Evolutionary conservation across 2,113 vertebrate species (phyloP).

Genomic region (Toxotes jaculatrix): DNA sequence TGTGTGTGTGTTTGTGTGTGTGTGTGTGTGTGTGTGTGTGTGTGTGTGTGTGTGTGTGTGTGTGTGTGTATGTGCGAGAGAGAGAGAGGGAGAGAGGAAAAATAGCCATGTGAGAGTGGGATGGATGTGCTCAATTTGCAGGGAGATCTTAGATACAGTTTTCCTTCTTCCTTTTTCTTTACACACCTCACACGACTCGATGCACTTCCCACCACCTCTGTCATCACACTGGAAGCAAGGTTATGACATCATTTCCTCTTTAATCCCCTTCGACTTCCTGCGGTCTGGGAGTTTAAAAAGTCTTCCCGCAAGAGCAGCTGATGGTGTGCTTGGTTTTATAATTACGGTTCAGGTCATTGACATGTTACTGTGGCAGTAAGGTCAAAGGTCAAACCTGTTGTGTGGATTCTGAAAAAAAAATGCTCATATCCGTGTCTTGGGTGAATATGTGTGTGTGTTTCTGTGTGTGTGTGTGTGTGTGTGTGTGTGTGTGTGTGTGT

Average conservation of each 20-base stretch:
- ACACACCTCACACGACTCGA: not conserved
- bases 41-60: slow-evolving; percentile 13
- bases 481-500: not conserved
- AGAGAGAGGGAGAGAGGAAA: not conserved
- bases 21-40: slow-evolving; percentile 5
- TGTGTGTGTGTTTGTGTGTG: not conserved
- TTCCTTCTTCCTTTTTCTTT: slow-evolving; percentile 36
- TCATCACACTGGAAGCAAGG: slow-evolving; percentile 19
- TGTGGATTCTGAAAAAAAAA: slow-evolving; percentile 8
- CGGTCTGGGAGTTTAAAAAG: slow-evolving; percentile 9
- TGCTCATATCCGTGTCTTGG: not conserved
- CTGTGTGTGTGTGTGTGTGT: not conserved
- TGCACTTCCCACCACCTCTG: slow-evolving; percentile 30
- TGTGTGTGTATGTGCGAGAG: not conserved
- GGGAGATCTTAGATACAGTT: slow-evolving; percentile 35
- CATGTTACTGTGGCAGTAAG: not conserved
- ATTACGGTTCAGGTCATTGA: not conserved
- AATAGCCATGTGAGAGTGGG: slow-evolving; percentile 24
- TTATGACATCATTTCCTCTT: slow-evolving; percentile 44
- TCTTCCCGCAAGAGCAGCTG: slow-evolving; percentile 11
- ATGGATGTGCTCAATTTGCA: slow-evolving; percentile 32
- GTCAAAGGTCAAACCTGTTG: slow-evolving; percentile 31
- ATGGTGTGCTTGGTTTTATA: slow-evolving; percentile 4
- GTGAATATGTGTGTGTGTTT: not conserved
- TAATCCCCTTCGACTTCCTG: slow-evolving; percentile 16